Evolutionary conservation across 2,797 vertebrate species (phyloP).

Genomic region (Rhinella marina): DNA sequence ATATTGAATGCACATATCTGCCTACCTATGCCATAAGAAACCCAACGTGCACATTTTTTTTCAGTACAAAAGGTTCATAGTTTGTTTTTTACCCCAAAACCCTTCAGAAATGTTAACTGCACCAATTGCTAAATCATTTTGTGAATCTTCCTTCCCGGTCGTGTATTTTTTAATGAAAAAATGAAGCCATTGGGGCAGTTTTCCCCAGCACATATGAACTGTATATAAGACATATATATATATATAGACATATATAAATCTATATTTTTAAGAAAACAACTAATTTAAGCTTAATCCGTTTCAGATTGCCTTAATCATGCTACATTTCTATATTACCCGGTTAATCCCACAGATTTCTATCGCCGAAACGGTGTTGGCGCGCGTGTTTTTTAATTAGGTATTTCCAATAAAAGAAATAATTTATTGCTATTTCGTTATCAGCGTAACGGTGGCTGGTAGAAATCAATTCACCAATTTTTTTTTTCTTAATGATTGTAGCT

Average conservation of each 20-base stretch:
- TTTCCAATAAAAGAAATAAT: constrained; percentile 5
- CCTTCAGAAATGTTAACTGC: background rate
- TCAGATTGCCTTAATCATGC: constrained; percentile 45
- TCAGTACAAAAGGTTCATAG: background rate
- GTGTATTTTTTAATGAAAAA: constrained; percentile 2
- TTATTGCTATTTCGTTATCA: background rate
- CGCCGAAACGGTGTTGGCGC: background rate
- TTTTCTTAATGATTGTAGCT: constrained; percentile 9
- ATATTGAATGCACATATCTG: background rate
- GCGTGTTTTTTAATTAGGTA: background rate
- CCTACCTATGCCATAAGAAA: constrained; percentile 10
- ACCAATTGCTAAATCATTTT: constrained; percentile 29
- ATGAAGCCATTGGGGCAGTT: constrained; percentile 36
- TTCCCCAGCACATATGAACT: constrained; percentile 18
- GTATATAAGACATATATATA: constrained; percentile 44
- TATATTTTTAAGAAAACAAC: constrained; percentile 47
- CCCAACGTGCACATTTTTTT: background rate
- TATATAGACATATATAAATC: constrained; percentile 38
- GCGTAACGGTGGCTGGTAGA: background rate
- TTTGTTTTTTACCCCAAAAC: background rate
- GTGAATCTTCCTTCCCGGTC: constrained; percentile 10
- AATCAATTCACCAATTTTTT: background rate
- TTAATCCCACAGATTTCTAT: background rate
- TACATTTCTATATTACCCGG: constrained; percentile 11
- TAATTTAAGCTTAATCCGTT: constrained; percentile 41